These are phyloP conservation scores for Tinea pellionella DNA, from an alignment of 2,888 invertebrate genomes.

Conservation along the genomic window DNA sequence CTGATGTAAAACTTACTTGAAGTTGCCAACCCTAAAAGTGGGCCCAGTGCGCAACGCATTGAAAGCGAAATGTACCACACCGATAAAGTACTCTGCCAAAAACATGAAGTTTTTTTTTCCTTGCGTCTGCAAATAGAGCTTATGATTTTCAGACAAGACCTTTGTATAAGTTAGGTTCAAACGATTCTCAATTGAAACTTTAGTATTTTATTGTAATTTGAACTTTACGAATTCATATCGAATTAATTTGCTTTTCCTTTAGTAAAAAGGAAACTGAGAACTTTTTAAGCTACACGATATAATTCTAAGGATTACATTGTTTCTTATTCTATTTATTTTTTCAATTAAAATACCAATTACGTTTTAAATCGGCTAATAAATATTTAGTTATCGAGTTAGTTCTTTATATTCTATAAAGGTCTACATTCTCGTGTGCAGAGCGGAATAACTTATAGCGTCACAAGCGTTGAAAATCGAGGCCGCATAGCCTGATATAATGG, in stretches of 20 bases:
- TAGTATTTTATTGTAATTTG: neutral
- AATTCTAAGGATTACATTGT: no score
- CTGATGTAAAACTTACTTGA: no score
- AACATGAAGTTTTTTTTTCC: constrained; percentile 30
- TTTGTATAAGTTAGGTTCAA: neutral
- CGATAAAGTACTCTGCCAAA: constrained; percentile 36
- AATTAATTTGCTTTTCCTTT: neutral
- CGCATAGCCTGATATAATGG: constrained; percentile 48
- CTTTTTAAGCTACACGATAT: neutral
- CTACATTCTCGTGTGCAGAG: constrained; percentile 39
- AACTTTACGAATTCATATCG: neutral
- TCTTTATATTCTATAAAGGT: neutral
- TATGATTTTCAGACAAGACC: neutral
- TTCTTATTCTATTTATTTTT: no score
- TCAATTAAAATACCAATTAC: no score
- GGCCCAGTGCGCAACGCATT: constrained; percentile 26
- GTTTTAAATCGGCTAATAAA: neutral
- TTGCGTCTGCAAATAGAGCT: constrained; percentile 15
- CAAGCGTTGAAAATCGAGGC: constrained; percentile 60
- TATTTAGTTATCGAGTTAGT: neutral
- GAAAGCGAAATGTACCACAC: constrained; percentile 30
- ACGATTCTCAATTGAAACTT: neutral
- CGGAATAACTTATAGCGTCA: constrained; percentile 53
- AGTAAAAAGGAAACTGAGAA: neutral
- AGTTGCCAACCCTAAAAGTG: constrained; percentile 13